Conservation (phyloP, 2,888 invertebrate genomes). For the Mesochorus sp. region DNA sequence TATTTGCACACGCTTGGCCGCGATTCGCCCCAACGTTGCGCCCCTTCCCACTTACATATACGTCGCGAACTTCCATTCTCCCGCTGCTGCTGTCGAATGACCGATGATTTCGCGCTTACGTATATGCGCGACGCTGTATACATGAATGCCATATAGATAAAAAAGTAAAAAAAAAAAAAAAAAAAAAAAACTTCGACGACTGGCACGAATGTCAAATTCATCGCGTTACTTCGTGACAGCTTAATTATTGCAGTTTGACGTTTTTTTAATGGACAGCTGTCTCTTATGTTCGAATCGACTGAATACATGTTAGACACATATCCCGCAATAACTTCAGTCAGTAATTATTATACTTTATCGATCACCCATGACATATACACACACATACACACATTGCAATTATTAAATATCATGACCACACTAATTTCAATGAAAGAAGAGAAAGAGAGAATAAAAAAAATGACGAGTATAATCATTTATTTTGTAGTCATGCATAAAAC, state of each 20-base stretch:
- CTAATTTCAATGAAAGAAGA: too few relatives aligned
- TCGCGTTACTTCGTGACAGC: neutral
- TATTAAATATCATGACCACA: too few relatives aligned
- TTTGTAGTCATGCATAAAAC: too few relatives aligned
- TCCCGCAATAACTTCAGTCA: neutral
- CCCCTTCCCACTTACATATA: neutral
- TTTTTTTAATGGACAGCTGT: neutral
- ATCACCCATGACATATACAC: too few relatives aligned
- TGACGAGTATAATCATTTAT: too few relatives aligned
- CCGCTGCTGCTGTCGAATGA: conserved; percentile 60
- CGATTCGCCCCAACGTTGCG: conserved; percentile 24
- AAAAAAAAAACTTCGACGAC: neutral
- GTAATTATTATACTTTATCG: too few relatives aligned
- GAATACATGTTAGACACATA: neutral
- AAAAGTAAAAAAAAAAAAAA: conserved; percentile 6
- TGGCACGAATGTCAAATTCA: conserved; percentile 4
- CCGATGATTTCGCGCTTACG: conserved; percentile 21
- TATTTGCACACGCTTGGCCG: conserved; percentile 83
- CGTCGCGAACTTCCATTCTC: conserved; percentile 40
- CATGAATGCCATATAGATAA: neutral
- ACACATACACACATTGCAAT: too few relatives aligned
- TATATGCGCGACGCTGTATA: neutral
- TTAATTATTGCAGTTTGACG: neutral
- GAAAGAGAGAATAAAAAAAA: too few relatives aligned
- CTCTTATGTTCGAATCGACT: neutral